These are phyloP conservation scores for Athalia cordata DNA, from an alignment of 2,888 invertebrate species.

Conservation along the genomic window DNA sequence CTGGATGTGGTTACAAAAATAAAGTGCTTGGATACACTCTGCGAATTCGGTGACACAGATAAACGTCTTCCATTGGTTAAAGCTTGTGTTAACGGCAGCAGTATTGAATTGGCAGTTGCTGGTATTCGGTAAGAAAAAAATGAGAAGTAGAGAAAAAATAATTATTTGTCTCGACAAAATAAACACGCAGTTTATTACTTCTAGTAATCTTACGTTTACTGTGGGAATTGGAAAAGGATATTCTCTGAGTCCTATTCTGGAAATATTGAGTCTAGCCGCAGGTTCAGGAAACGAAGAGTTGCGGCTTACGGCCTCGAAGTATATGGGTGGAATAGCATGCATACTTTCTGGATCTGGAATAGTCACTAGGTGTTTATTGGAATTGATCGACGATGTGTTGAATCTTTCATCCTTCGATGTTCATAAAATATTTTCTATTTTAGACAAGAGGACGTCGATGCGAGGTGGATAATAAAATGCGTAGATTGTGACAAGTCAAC, in stretches of 20 bases:
- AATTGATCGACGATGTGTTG: too few species aligned
- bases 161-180: neutral
- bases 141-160: neutral
- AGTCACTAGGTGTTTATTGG: constrained; percentile 37
- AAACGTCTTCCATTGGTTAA: constrained; percentile 61
- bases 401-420: neutral
- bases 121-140: constrained; percentile 60
- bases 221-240: neutral
- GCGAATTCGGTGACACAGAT: constrained; percentile 59
- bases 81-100: constrained; percentile 55
- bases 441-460: constrained; percentile 51
- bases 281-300: constrained; percentile 55
- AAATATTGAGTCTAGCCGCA: constrained; percentile 63
- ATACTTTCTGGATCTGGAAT: constrained; percentile 60
- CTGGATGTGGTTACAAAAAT: constrained; percentile 60
- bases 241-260: constrained; percentile 51
- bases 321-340: constrained; percentile 65
- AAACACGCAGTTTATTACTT: neutral
- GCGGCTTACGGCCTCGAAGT: constrained; percentile 59
- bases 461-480: constrained; percentile 58
- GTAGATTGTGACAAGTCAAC: constrained; percentile 55
- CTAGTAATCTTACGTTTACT: constrained; percentile 16
- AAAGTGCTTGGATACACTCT: constrained; percentile 61
- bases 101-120: constrained; percentile 60
- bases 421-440: constrained; percentile 28